These are phyloP conservation scores for Scaptodrosophila latifasciaeformis DNA, from an alignment of 2,888 invertebrate species.

Conservation along the genomic window DNA sequence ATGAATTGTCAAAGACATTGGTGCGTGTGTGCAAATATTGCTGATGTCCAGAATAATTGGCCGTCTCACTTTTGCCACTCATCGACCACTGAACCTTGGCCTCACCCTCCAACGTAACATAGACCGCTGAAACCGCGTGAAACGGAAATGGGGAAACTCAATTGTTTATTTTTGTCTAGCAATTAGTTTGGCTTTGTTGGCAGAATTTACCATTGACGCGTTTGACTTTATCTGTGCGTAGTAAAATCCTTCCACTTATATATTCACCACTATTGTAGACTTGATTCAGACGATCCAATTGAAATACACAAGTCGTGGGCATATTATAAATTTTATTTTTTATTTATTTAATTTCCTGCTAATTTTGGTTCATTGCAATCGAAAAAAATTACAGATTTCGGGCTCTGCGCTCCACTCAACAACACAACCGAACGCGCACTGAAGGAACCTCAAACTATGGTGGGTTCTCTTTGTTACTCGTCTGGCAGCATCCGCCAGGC, in stretches of 20 bases:
- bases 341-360: background rate
- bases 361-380: background rate
- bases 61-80: conserved; percentile 68
- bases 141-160: conserved; percentile 1
- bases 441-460: conserved; percentile 23
- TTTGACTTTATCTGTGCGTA: conserved; percentile 67
- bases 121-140: conserved; percentile 65
- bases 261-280: conserved; percentile 69
- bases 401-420: conserved; percentile 27
- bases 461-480: conserved; percentile 8
- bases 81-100: conserved; percentile 72
- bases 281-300: conserved; percentile 68
- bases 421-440: conserved; percentile 66
- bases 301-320: conserved; percentile 71
- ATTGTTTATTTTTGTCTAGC: background rate
- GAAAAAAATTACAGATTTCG: conserved; percentile 26
- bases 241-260: conserved; percentile 64
- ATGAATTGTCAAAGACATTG: conserved; percentile 63
- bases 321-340: conserved; percentile 29
- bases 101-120: conserved; percentile 70
- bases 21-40: conserved; percentile 69
- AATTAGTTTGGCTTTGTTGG: background rate
- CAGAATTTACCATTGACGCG: conserved; percentile 69
- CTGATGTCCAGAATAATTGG: conserved; percentile 68
- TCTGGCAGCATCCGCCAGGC: conserved; percentile 23